Base-by-base conservation (phyloP, 1,140 invertebrate genomes). In the Gryllus bimaculatus region DNA sequence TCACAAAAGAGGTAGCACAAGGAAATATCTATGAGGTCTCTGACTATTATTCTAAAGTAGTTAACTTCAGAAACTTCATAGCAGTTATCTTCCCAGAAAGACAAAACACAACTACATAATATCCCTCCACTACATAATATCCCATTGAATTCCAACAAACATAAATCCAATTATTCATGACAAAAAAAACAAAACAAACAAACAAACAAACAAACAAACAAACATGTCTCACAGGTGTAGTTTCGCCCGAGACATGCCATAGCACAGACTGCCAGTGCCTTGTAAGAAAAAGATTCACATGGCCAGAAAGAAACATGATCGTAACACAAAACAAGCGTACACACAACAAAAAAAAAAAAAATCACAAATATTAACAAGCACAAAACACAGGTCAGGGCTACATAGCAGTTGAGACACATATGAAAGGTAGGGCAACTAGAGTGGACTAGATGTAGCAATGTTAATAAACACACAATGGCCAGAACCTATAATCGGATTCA, bases 291-390 rank as follows among this genome's bases (percentile, higher is more conserved):
- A 73, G 26, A 79, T 77, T 74, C 75, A 79, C 15, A 18, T 48
- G 48, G 20, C 75, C 79, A 79, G 54, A 66, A 66, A 66, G 54
- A 66, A 66, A 66, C 26, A 39, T 66, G 7, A 66, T 39, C 54
- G 10, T 13, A 79, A 79, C 76, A 79, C 79, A 79, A 47, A 77
- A 77, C 76, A 79, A 77, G 79, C 79, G 77, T 74, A 79, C 76
- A 76, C 15, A 76, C 47, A 79, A 77, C 20, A 54, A 26, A 73
- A 79, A 79, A 73, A 54, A 26, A 73, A 79, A 79, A 73, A 79
- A 15, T 76, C 79, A 79, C 21, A 79, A 75, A 48, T 47, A 79
- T 54, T 48, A 79, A 79, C 74, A 76, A 8, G 75, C 79, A 78
- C 26, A 73, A 26, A 77, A 79, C 48, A 54, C 54, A 79, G 39